These are phyloP conservation scores for Serranus cabrilla DNA, from an alignment of 2,797 vertebrate species.

Conservation along the genomic window DNA sequence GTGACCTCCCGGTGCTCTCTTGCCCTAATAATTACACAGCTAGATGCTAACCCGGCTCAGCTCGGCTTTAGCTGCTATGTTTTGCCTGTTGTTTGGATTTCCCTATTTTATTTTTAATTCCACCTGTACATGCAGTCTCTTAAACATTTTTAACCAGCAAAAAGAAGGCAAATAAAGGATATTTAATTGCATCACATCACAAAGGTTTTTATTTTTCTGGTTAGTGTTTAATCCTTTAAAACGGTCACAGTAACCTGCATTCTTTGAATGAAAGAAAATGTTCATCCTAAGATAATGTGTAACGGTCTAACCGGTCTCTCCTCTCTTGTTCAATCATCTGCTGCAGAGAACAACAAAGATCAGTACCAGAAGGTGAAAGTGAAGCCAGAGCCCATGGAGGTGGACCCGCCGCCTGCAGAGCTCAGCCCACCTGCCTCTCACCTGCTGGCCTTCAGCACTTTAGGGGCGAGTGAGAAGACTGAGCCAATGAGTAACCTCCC, in stretches of 20 bases:
- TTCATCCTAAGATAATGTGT: background rate
- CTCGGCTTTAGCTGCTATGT: conserved; percentile 45
- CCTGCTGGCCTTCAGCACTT: conserved; percentile 93
- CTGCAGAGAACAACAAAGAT: conserved; percentile 97
- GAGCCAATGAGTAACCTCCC: conserved; percentile 91
- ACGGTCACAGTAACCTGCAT: background rate
- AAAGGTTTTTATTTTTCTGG: background rate
- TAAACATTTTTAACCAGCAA: background rate
- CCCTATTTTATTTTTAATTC: conserved; percentile 42
- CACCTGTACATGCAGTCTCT: conserved; percentile 18
- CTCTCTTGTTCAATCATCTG: conserved; percentile 36
- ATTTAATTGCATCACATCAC: background rate
- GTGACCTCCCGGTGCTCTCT: conserved; percentile 67
- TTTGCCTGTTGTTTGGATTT: conserved; percentile 54
- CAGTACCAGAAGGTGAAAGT: conserved; percentile 90
- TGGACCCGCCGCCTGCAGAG: conserved; percentile 89
- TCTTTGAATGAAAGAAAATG: background rate
- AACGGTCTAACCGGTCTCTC: conserved; percentile 48
- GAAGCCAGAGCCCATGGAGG: conserved; percentile 98
- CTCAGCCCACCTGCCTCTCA: conserved; percentile 85
- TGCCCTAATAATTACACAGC: conserved; percentile 70
- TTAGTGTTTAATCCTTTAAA: background rate
- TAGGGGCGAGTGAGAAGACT: conserved; percentile 90
- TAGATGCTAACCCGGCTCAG: conserved; percentile 66
- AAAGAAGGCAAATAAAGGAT: background rate